Evolutionary conservation across 2,888 invertebrate genomes (phyloP).

Genomic region (Macropis europaea): DNA sequence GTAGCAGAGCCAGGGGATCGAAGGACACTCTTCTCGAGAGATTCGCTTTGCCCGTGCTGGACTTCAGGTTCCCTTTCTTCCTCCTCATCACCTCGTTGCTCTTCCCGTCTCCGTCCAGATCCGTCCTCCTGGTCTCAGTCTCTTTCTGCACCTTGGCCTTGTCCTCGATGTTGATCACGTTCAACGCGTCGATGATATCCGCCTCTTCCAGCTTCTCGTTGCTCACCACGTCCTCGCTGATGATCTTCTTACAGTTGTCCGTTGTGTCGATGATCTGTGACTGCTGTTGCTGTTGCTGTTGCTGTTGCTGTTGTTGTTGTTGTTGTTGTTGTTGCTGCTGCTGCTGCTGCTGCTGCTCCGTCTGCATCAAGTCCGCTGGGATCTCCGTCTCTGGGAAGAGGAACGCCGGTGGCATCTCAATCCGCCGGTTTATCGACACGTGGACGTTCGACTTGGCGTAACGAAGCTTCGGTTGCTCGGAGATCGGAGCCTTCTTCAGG

Average conservation of each 20-base stretch:
- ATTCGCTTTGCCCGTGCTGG: conserved; percentile 84
- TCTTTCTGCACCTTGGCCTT: conserved; percentile 70
- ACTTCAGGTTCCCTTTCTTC: conserved; percentile 90
- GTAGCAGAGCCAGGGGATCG: conserved; percentile 96
- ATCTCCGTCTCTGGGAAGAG: conserved; percentile 89
- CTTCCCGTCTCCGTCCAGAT: conserved; percentile 54
- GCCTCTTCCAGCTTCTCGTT: conserved; percentile 75
- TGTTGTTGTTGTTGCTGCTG: conserved; percentile 71
- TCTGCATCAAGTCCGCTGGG: conserved; percentile 82
- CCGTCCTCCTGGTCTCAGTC: conserved; percentile 60
- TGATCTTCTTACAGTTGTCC: conserved; percentile 60
- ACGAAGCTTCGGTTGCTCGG: conserved; percentile 89
- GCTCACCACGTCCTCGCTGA: conserved; percentile 50
- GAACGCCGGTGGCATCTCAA: conserved; percentile 92
- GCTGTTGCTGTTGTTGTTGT: conserved; percentile 70
- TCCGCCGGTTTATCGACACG: conserved; percentile 86
- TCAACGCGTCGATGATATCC: conserved; percentile 78
- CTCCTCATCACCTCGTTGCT: conserved; percentile 85
- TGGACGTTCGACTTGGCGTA: conserved; percentile 83
- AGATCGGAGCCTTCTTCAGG: conserved; percentile 90
- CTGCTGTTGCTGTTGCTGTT: conserved; percentile 69
- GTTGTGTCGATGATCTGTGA: conserved; percentile 66
- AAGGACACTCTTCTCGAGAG: conserved; percentile 94
- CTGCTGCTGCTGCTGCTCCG: conserved; percentile 74
- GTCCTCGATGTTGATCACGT: conserved; percentile 77